Conservation (phyloP, 2,888 invertebrate genomes). For the Caenorhabditis doughertyi region DNA sequence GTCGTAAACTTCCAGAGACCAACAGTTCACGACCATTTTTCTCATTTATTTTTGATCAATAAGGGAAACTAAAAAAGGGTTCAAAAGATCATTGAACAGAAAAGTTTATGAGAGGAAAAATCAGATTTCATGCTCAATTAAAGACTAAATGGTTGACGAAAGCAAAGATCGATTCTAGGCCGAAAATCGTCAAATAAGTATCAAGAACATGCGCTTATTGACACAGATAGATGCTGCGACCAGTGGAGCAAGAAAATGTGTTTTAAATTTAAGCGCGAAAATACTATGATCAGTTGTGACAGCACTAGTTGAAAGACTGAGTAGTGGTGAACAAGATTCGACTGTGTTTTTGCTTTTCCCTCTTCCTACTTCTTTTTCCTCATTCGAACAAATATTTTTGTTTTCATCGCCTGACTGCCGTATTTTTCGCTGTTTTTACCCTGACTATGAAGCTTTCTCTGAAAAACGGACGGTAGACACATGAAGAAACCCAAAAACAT, state of each 20-base stretch:
- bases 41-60: conserved; percentile 4
- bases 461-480: conserved; percentile 40
- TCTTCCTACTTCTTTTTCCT: conserved; percentile 38
- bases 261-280: not conserved
- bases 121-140: not conserved
- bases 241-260: not conserved
- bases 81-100: conserved; percentile 19
- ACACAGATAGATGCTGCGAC: conserved; percentile 9
- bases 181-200: conserved; percentile 8
- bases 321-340: conserved; percentile 53
- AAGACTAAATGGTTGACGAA: not conserved
- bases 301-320: conserved; percentile 6
- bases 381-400: conserved; percentile 62
- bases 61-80: not conserved
- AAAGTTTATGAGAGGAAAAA: not conserved
- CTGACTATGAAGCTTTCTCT: conserved; percentile 42
- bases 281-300: not conserved
- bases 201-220: conserved; percentile 25
- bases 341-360: conserved; percentile 44
- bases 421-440: conserved; percentile 48
- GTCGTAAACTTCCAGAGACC: conserved; percentile 42
- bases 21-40: conserved; percentile 45
- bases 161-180: conserved; percentile 13
- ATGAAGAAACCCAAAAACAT: conserved; percentile 48
- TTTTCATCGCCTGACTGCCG: conserved; percentile 60